Evolutionary conservation across 1,140 invertebrate genomes (phyloP), one percentile per base, ranked within the genome.

Genomic region (Varroa destructor): DNA sequence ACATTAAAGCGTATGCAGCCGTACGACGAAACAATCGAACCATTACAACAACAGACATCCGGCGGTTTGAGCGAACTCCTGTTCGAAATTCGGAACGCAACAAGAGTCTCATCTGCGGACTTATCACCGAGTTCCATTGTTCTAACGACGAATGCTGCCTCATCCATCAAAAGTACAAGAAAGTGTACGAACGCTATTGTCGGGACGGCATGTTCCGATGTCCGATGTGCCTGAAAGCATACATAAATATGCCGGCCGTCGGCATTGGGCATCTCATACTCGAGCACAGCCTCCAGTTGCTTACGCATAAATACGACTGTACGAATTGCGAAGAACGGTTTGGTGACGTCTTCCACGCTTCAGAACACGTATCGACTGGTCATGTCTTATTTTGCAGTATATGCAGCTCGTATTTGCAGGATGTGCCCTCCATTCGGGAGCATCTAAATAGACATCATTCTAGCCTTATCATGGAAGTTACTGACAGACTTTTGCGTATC

Each of bases 401-500:
- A 37, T 67, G 61, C 61, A 43, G 40, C 12, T 67, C 61, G 4
- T 67, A 67, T 67, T 46, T 67, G 14, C 61, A 67, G 36, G 61
- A 67, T 8, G 46, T 67, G 40, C 61, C 61, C 1, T 67, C 61
- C 1, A 46, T 67, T 2, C 10, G 61, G 14, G 61, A 67, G 61
- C 61, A 67, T 37, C 37, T 67, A 10, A 67, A 67, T 37, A 40
- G 61, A 25, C 61, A 67, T 12, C 61, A 67, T 8, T 67, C 40
- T 10, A 67, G 61, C 37, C 61, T 67, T 10, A 40, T 67, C 12
- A 67, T 67, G 61, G 61, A 67, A 40, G 61, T 67, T 2, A 67
- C 61, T 37, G 61, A 67, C 37, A n/a, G 61, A 67, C 40, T 67
- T 67, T 40, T 67, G 61, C 40, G 61, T 8, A 67, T 67, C 61